Conservation (phyloP, 2,888 invertebrate species). For the Athripsodes cinereus region DNA sequence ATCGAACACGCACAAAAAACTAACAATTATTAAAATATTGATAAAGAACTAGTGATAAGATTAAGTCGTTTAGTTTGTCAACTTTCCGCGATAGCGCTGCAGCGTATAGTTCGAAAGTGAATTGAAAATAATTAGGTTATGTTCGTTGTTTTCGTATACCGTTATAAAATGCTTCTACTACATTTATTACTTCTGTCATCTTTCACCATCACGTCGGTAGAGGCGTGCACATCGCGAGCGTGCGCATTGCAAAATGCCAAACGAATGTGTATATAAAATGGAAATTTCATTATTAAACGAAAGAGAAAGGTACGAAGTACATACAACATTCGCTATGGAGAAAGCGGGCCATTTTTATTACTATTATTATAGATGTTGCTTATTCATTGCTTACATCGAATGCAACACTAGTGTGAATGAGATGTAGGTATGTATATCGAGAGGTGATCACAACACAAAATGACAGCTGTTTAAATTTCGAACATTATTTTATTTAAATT, state of each 20-base stretch:
- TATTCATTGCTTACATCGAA: too few relatives aligned
- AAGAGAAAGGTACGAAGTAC: neutral
- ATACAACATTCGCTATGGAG: neutral
- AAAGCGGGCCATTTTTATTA: constrained; percentile 2
- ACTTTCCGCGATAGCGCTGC: neutral
- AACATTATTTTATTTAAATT: too few relatives aligned
- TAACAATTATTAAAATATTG: neutral
- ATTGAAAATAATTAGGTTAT: neutral
- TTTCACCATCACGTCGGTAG: neutral
- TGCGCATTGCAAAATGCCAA: neutral
- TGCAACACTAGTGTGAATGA: too few relatives aligned
- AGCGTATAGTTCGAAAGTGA: neutral
- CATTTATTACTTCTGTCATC: neutral
- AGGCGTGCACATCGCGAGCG: neutral
- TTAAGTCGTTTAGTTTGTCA: neutral
- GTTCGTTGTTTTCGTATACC: too few relatives aligned
- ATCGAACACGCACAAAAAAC: neutral
- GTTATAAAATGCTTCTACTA: too few relatives aligned
- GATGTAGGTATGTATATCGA: too few relatives aligned
- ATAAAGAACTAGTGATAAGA: too few relatives aligned
- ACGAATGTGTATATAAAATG: neutral
- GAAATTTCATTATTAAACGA: neutral
- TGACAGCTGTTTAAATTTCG: too few relatives aligned
- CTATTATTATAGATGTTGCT: too few relatives aligned
- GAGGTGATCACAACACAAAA: too few relatives aligned